These are phyloP conservation scores for Palythoa grandis DNA, from an alignment of 92 coral and sea anemone genomes.

Conservation along the genomic window DNA sequence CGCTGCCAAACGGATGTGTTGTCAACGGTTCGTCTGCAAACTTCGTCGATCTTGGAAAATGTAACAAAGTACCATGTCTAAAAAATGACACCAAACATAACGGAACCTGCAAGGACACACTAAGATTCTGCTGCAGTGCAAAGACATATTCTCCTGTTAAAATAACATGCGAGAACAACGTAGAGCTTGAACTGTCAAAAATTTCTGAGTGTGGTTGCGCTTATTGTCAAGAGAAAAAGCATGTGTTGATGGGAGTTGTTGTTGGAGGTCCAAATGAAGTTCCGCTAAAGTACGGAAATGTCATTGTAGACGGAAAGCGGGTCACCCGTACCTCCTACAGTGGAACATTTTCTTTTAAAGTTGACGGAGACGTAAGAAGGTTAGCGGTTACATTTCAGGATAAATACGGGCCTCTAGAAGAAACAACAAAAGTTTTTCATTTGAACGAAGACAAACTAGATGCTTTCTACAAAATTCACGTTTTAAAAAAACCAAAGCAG, in stretches of 20 bases:
- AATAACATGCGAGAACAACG: not conserved
- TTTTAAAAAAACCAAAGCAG: constrained; percentile 45
- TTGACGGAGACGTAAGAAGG: constrained; percentile 32
- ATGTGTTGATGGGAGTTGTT: constrained; percentile 47
- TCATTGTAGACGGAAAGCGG: constrained; percentile 38
- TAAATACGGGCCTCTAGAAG: constrained; percentile 36
- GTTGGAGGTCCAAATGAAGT: constrained; percentile 44
- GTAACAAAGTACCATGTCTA: constrained; percentile 37
- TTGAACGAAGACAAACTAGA: constrained; percentile 21
- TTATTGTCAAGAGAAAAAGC: constrained; percentile 10
- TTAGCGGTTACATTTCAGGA: constrained; percentile 52
- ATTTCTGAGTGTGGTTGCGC: constrained; percentile 51
- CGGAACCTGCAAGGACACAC: not conserved
- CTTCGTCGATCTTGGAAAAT: constrained; percentile 46
- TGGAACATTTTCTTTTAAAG: constrained; percentile 40
- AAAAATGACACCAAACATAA: not conserved
- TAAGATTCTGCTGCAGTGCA: not conserved
- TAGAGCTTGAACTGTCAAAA: constrained; percentile 27
- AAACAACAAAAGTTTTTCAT: constrained; percentile 53
- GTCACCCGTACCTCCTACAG: constrained; percentile 26
- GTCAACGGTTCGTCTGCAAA: constrained; percentile 29
- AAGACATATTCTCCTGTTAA: not conserved
- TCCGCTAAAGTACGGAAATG: constrained; percentile 49
- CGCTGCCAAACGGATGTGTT: constrained; percentile 56
- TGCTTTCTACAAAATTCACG: constrained; percentile 44